A percentile compares a stretch with the other conserved stretches of the same genome.
These are phyloP conservation scores for Hydraecia micacea DNA, from an alignment of 2,888 invertebrate species.

Conservation along the genomic window DNA sequence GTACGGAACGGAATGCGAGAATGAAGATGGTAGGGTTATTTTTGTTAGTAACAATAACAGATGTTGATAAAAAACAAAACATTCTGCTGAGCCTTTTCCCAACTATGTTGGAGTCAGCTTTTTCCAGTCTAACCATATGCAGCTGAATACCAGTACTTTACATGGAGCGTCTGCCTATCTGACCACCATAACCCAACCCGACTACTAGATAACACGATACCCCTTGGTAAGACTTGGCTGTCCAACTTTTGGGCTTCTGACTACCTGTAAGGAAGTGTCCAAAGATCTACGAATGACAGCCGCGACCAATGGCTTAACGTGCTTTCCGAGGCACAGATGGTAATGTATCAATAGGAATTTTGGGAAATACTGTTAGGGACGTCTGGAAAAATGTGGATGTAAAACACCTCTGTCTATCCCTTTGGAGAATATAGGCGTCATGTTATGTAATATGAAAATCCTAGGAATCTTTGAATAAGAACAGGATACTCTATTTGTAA, in stretches of 20 bases:
- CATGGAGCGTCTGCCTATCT: background rate
- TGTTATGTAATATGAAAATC: background rate
- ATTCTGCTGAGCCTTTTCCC: too few species aligned
- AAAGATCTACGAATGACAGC: background rate
- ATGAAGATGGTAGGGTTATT: slow-evolving; percentile 26
- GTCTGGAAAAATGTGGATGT: background rate
- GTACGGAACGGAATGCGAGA: background rate
- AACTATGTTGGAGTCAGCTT: background rate
- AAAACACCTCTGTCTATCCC: background rate
- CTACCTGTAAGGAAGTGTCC: background rate
- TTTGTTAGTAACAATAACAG: background rate
- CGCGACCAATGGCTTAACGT: background rate
- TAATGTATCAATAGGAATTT: background rate
- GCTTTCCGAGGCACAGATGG: background rate
- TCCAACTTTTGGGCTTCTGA: background rate
- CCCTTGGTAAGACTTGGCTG: background rate
- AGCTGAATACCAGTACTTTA: background rate
- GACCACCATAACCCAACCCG: background rate
- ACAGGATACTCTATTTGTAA: slow-evolving; percentile 8
- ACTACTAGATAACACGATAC: background rate
- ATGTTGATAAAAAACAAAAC: background rate
- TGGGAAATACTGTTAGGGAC: background rate
- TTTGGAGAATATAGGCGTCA: background rate
- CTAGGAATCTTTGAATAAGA: background rate
- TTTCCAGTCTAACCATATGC: background rate